These are phyloP conservation scores for Nemapogon koenigi DNA, from an alignment of 2,888 invertebrate species.

Conservation along the genomic window DNA sequence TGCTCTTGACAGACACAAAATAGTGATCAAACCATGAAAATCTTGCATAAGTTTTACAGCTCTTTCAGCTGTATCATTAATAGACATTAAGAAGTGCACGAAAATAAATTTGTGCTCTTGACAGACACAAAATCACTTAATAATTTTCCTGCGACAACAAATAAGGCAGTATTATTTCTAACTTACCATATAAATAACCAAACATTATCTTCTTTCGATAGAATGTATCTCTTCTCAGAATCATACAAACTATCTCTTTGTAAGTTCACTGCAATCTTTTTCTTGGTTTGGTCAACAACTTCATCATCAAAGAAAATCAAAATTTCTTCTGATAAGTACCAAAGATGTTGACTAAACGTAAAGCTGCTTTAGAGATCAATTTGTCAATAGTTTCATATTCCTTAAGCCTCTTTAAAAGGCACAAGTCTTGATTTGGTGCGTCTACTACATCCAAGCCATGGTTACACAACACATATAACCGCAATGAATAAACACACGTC, in stretches of 20 bases:
- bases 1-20: too few species aligned
- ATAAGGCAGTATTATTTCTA: conserved; percentile 9
- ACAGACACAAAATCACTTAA: conserved; percentile 15
- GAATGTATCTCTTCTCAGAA: conserved; percentile 15
- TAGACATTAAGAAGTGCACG: conserved; percentile 11
- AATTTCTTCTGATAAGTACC: conserved; percentile 16
- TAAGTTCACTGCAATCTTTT: conserved; percentile 13
- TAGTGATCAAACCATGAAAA: conserved; percentile 17
- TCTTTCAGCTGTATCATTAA: conserved; percentile 17
- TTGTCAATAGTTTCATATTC: conserved; percentile 13
- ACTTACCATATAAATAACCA: conserved; percentile 11
- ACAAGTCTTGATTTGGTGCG: conserved; percentile 11
- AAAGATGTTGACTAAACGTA: conserved; percentile 16
- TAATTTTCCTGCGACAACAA: conserved; percentile 12
- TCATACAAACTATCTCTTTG: conserved; percentile 14
- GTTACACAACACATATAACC: not conserved
- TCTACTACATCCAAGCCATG: conserved; percentile 9
- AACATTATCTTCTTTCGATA: conserved; percentile 16
- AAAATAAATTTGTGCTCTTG: conserved; percentile 13
- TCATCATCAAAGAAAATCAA: conserved; percentile 14
- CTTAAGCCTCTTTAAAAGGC: conserved; percentile 10
- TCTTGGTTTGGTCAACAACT: conserved; percentile 14
- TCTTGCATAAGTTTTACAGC: conserved; percentile 18
- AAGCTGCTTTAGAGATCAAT: conserved; percentile 13
- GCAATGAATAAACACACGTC: conserved; percentile 8